Percentiles rank a stretch among this genome's conserved stretches.
These are phyloP conservation scores for Oscheius sp. DNA, from an alignment of 2,888 invertebrate species.

Conservation along the genomic window DNA sequence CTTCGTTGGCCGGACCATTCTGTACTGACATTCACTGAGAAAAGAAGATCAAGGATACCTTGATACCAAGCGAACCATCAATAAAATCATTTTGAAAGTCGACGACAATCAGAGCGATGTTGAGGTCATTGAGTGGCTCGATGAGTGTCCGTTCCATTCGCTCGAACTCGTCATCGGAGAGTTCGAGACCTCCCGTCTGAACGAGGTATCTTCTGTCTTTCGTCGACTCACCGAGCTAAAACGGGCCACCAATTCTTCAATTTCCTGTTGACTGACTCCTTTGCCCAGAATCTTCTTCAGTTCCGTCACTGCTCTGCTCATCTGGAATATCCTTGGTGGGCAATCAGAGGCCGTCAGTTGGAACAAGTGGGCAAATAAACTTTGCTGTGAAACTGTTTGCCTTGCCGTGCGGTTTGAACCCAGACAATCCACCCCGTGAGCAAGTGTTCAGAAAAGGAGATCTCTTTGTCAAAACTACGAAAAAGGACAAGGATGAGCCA, in stretches of 20 bases:
- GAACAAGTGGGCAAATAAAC: slow-evolving; percentile 15
- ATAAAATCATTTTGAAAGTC: slow-evolving; percentile 99
- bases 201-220: not conserved
- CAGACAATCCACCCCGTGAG: not conserved
- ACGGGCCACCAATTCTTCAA: not conserved
- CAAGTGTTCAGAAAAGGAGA: not conserved
- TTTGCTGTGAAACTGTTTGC: not conserved
- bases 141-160: slow-evolving; percentile 29
- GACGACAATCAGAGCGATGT: slow-evolving; percentile 85
- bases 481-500: too few relatives aligned
- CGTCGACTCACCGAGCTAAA: not conserved
- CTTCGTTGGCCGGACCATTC: slow-evolving; percentile 66
- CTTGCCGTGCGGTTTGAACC: too few relatives aligned
- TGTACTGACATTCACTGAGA: slow-evolving; percentile 36
- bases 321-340: not conserved
- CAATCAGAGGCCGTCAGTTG: not conserved
- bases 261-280: not conserved
- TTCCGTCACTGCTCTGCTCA: not conserved
- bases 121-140: slow-evolving; percentile 46
- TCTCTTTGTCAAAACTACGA: not conserved
- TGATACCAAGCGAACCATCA: slow-evolving; percentile 90
- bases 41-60: slow-evolving; percentile 71
- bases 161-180: slow-evolving; percentile 24
- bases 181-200: not conserved
- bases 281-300: not conserved